These are phyloP conservation scores for Neomorphus geoffroyi DNA, from an alignment of 2,797 vertebrate species.

Conservation along the genomic window DNA sequence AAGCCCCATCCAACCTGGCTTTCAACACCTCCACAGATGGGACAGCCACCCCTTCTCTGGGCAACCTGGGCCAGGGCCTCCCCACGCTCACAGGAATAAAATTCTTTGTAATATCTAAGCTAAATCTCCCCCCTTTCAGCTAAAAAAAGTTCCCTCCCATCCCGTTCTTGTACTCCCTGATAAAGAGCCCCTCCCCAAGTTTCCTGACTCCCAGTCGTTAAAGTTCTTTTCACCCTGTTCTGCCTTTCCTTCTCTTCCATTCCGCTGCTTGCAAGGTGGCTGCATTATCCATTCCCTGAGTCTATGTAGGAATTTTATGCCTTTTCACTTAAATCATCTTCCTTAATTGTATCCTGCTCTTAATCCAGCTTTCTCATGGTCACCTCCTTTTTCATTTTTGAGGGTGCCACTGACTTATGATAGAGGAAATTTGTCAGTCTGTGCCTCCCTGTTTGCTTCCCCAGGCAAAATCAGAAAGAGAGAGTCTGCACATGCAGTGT, in stretches of 20 bases:
- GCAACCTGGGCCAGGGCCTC: too few relatives aligned
- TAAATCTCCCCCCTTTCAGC: too few relatives aligned
- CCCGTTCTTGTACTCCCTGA: too few relatives aligned
- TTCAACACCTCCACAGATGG: too few relatives aligned
- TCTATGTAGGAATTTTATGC: not conserved
- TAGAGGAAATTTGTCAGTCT: not conserved
- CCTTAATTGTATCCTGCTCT: not conserved
- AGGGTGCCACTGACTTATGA: not conserved
- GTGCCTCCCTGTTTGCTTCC: not conserved
- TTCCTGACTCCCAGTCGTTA: not conserved
- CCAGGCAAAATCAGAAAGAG: too few relatives aligned
- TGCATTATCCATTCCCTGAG: not conserved
- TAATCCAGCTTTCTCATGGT: not conserved
- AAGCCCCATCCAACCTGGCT: too few relatives aligned
- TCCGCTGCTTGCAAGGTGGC: not conserved
- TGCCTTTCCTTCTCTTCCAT: not conserved
- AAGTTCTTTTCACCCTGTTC: not conserved
- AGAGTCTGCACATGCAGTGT: not conserved
- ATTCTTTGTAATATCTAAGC: too few relatives aligned
- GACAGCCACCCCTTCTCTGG: too few relatives aligned
- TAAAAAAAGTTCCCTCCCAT: too few relatives aligned
- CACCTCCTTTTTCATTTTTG: not conserved
- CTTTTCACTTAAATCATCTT: not conserved
- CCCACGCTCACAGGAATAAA: too few relatives aligned
- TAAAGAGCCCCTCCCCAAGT: too few relatives aligned